Evolutionary conservation across 2,113 vertebrate species (phyloP).

Genomic region (Petaurus breviceps): DNA sequence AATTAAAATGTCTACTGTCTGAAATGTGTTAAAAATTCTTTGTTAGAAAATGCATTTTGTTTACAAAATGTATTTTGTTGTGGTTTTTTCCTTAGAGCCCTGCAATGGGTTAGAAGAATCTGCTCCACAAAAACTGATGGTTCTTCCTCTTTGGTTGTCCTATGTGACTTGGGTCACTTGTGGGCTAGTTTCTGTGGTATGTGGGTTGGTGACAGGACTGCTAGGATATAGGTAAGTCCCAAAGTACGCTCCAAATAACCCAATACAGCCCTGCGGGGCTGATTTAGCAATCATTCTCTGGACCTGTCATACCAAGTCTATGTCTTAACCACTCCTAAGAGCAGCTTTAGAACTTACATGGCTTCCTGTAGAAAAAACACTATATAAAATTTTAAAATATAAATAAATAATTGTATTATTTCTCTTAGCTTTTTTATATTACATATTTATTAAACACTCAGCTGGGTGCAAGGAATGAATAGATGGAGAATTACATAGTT

Average conservation of each 20-base stretch:
- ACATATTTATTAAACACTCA: not conserved
- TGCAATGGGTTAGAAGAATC: constrained; percentile 3
- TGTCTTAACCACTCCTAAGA: not conserved
- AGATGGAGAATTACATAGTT: not conserved
- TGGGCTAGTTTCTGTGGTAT: constrained; percentile 74
- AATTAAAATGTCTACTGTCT: not conserved
- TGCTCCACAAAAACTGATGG: fast-evolving
- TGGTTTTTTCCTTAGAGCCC: constrained; percentile 42
- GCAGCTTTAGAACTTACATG: not conserved
- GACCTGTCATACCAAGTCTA: not conserved
- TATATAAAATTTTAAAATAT: not conserved
- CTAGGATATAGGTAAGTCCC: constrained; percentile 85
- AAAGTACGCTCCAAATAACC: not conserved
- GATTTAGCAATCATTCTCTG: not conserved
- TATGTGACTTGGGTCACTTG: constrained; percentile 82
- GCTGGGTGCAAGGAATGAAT: not conserved
- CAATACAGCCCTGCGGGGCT: not conserved
- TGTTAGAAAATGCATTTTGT: not conserved
- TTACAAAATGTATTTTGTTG: not conserved
- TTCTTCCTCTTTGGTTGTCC: constrained; percentile 65
- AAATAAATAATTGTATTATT: not conserved
- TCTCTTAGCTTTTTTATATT: not conserved
- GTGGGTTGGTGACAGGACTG: constrained; percentile 73
- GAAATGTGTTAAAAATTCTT: not conserved
- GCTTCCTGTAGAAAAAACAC: not conserved